A percentile compares a stretch with the other conserved stretches of the same genome.
Conservation (phyloP, 2,888 invertebrate species). For the Ormia ochracea region DNA sequence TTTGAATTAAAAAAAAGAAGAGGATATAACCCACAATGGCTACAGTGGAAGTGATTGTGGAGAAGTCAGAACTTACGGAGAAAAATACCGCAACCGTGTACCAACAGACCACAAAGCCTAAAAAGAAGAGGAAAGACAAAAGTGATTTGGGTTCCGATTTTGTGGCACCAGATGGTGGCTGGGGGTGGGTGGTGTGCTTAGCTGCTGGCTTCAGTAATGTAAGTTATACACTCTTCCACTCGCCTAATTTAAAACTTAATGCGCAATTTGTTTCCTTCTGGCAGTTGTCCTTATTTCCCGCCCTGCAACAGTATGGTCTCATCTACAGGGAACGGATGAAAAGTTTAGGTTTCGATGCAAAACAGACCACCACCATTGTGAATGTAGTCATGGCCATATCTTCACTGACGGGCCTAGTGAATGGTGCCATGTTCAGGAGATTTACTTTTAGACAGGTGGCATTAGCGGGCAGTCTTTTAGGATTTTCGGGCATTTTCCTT, state of each 20-base stretch:
- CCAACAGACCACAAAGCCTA: slow-evolving; percentile 72
- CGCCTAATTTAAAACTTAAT: background rate
- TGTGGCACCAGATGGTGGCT: slow-evolving; percentile 85
- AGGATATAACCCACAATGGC: slow-evolving; percentile 7
- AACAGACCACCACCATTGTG: slow-evolving; percentile 84
- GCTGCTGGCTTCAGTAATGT: slow-evolving; percentile 86
- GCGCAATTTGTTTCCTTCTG: background rate
- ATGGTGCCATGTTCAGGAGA: slow-evolving; percentile 84
- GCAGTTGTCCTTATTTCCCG: slow-evolving; percentile 82
- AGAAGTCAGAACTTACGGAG: slow-evolving; percentile 68
- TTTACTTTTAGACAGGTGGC: slow-evolving; percentile 84
- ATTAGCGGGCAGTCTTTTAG: slow-evolving; percentile 79
- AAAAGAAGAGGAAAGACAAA: slow-evolving; percentile 77
- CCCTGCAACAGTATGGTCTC: slow-evolving; percentile 84
- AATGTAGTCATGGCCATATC: slow-evolving; percentile 84
- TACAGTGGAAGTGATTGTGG: slow-evolving; percentile 58
- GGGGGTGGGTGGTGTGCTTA: slow-evolving; percentile 85
- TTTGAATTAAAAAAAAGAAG: slow-evolving; percentile 23
- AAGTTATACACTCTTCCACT: slow-evolving; percentile 73
- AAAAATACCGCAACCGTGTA: slow-evolving; percentile 69
- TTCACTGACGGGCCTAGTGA: slow-evolving; percentile 79
- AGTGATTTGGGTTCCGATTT: slow-evolving; percentile 79
- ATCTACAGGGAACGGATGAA: slow-evolving; percentile 82
- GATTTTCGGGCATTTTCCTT: slow-evolving; percentile 80
- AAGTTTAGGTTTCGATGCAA: slow-evolving; percentile 80